Percentiles rank a stretch among this genome's conserved stretches.
Conservation (phyloP, 2,113 vertebrate species). For the Tupaia chinensis region DNA sequence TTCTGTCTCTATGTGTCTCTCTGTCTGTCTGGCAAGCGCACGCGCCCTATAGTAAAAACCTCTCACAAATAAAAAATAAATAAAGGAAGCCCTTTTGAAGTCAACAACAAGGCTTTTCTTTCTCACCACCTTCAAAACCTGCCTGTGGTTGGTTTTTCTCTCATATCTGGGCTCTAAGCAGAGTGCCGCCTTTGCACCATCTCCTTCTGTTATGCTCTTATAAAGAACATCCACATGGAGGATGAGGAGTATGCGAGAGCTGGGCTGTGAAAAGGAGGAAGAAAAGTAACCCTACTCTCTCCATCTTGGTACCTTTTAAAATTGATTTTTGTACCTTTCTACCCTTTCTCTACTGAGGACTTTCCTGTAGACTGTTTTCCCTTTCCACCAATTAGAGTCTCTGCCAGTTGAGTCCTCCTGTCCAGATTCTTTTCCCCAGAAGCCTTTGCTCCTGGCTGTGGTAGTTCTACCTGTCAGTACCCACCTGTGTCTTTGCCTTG, state of each 20-base stretch:
- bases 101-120: not conserved
- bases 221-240: not conserved
- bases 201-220: not conserved
- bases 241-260: not conserved
- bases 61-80: no score
- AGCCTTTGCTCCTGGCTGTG: not conserved
- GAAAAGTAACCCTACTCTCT: not conserved
- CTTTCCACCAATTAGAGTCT: not conserved
- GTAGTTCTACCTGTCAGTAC: constrained; percentile 24
- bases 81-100: constrained; percentile 12
- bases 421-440: not conserved
- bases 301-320: not conserved
- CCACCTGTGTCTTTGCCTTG: constrained; percentile 46
- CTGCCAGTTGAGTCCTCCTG: not conserved
- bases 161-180: not conserved
- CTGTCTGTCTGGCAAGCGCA: no score
- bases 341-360: not conserved
- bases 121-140: not conserved
- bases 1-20: no score
- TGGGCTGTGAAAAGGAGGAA: not conserved
- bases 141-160: not conserved
- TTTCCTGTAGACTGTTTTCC: not conserved
- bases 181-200: not conserved
- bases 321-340: constrained; percentile 37
- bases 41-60: no score